A percentile compares a stretch with the other conserved stretches of the same genome.
phyloP scores from a whole-genome alignment of 2,888 invertebrate species.

The Lochmaea capreae region DNA sequence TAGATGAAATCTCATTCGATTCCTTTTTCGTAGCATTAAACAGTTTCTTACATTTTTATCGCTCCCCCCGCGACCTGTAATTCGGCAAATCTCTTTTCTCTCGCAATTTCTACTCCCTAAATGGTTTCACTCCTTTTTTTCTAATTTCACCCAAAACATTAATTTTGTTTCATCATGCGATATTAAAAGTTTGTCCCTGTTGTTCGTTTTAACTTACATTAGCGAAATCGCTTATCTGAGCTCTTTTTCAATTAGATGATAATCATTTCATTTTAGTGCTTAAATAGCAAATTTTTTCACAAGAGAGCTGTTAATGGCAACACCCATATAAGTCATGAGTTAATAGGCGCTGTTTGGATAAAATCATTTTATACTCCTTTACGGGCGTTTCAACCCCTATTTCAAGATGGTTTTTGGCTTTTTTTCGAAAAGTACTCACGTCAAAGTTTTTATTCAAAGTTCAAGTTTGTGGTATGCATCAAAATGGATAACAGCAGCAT shows the following conservation, averaged over 20 bases:
- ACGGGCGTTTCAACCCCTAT: neutral
- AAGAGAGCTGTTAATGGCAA: neutral
- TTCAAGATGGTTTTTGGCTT: neutral
- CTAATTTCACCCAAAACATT: slow-evolving; percentile 38
- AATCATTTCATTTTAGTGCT: neutral
- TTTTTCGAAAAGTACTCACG: neutral
- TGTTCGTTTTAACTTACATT: slow-evolving; percentile 15
- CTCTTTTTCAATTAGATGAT: neutral
- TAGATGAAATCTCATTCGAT: slow-evolving; percentile 39
- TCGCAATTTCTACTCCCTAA: slow-evolving; percentile 40
- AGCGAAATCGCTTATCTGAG: slow-evolving; percentile 12
- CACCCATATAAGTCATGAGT: neutral
- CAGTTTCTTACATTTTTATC: slow-evolving; percentile 41
- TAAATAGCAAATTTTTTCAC: neutral
- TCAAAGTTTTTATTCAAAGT: neutral
- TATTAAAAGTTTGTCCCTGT: slow-evolving; percentile 25
- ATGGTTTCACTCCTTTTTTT: slow-evolving; percentile 37
- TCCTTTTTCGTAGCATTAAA: slow-evolving; percentile 42
- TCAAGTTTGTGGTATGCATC: too few species aligned
- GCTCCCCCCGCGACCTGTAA: slow-evolving; percentile 38
- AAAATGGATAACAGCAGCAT: too few species aligned
- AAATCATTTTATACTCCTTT: neutral
- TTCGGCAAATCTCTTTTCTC: slow-evolving; percentile 37
- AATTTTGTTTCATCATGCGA: slow-evolving; percentile 29
- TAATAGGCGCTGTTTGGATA: neutral